Evolutionary conservation across 1,140 invertebrate species (phyloP), one percentile per base, ranked within the genome.

Genomic region (Scaptomyza montana): DNA sequence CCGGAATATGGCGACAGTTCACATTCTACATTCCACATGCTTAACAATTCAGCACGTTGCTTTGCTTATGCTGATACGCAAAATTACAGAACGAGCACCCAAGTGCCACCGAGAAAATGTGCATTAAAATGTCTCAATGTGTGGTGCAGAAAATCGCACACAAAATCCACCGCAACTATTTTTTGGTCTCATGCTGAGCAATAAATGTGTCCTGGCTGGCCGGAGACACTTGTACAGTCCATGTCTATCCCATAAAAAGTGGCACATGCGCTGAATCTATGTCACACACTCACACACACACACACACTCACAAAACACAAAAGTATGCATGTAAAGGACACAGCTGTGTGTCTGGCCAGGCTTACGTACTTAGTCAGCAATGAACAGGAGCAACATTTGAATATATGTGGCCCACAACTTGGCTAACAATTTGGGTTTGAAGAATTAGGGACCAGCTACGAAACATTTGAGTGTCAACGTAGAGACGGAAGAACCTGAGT

Each of bases 91-190:
- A 9, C 64, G 43, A 74, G 47, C 39, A 19, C 41, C 19, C 28
- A 28, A 68, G 57, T 45, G 56, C 16, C 28, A 21, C 7, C 45
- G n/a, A 61, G 45, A 36, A 43, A 43, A 50, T 75, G 50, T 77
- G 67, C 67, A 82, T 82, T 68, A 82, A 80, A 82, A 68, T 76
- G 72, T 76, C 67, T 66, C 72, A 54, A 75, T 75, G 59, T 49
- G 51, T 49, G 51, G 55, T 57, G 55, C 50, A 36, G 54, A 70
- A 36, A 78, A 77, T 74, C 78, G 61, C 75, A 80, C 82, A 87
- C 82, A 75, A 79, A 85, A 86, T 86, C 82, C 84, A 86, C 82
- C 82, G 76, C 82, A 86, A 86, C 84, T 86, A 87, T 79, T 80
- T 86, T 87, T 80, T 87, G 61, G 75, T 77, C 73, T 76, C 82